These are phyloP conservation scores for Recurvirostra avosetta DNA, from an alignment of 2,113 vertebrate species.

Conservation along the genomic window DNA sequence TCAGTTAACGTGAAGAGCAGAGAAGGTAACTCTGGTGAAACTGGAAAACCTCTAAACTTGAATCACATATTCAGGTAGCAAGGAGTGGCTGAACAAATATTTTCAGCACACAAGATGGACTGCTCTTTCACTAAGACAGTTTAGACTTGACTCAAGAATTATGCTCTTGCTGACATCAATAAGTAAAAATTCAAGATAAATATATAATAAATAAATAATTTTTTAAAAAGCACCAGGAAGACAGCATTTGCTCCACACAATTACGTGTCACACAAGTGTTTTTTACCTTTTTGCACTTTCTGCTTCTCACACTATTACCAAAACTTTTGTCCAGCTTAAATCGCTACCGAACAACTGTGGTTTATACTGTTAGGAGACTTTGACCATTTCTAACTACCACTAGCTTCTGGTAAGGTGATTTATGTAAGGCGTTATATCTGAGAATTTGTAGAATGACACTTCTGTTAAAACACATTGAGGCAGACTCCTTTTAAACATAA, in stretches of 20 bases:
- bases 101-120: neutral
- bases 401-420: neutral
- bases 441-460: neutral
- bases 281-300: neutral
- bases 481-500: neutral
- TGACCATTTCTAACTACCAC: neutral
- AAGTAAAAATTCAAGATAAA: neutral
- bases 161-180: neutral
- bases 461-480: neutral
- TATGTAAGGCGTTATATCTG: neutral
- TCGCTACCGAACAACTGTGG: neutral
- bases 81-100: neutral
- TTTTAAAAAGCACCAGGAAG: neutral
- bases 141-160: neutral
- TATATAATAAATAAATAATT: neutral
- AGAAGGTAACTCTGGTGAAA: neutral
- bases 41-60: neutral
- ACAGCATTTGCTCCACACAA: neutral
- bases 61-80: neutral
- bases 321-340: neutral
- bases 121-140: neutral
- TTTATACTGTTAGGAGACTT: neutral
- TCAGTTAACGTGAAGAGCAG: neutral
- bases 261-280: neutral
- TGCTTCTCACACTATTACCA: neutral